Base-by-base conservation (phyloP, 2,113 vertebrate genomes). In the Orientallactaga bullata region DNA sequence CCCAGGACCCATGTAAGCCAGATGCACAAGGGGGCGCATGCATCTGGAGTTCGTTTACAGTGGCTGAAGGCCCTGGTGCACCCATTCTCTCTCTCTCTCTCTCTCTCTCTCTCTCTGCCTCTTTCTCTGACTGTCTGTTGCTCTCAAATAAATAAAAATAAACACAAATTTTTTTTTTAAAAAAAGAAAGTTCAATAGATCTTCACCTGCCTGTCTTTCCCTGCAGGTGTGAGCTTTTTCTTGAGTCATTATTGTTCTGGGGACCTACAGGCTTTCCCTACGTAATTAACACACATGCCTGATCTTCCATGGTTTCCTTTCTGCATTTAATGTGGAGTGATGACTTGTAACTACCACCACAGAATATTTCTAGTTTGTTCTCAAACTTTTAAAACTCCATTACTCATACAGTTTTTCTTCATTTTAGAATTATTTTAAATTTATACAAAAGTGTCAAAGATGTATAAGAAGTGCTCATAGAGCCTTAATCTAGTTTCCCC, bases 401-500 rank as follows among this genome's bases (percentile, higher is more conserved):
- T 85, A 6, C 23, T 32, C 17, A 10, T 1, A 20, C 3, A 8
- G 83, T 76, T 84, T 24, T 37, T 77, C 82, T 80, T 87, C 47
- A 60, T 58, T 77, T 88, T 94, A 55, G 10, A 76, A 58, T 93
- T 72, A 93, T 76, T 83, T 95, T 78, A 90, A 91, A 74, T 77
- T 78, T 84, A 82, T 11, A 85, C 32, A 88, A 83, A 94, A 74
- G 21, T 71, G 69, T 5, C 39, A 61, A 30, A 88, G 16, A 74
- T 68, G 23, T 65, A 39, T 32, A 61, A 10, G 69, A 24, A 86
- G 2, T 87, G 47, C 26, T 61, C 23, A 20, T n/a, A 65, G 28
- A 72, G 21, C 61, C 18, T 11, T 79, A 71, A 61, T 6, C 28
- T 26, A 69, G 4, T 68, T 76, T 86, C 30, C n/a, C 12, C 17